Evolutionary conservation across 2,888 invertebrate species (phyloP).

Genomic region (Pherbina coryleti): DNA sequence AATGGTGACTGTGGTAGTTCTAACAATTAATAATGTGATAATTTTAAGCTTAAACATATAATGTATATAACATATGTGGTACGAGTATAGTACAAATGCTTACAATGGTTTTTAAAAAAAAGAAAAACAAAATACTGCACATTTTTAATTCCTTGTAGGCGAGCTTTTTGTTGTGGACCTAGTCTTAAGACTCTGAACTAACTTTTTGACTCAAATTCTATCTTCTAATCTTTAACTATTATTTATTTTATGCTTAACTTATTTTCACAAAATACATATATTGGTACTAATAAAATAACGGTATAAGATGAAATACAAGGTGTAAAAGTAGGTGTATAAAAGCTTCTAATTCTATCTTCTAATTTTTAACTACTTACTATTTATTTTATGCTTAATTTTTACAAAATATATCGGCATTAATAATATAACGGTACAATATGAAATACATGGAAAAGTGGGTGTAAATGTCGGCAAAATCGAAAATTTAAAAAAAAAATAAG

Average conservation of each 20-base stretch:
- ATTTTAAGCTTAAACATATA: neutral
- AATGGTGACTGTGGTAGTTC: constrained; percentile 53
- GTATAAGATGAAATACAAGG: no score
- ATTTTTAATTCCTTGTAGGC: neutral
- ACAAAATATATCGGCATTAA: no score
- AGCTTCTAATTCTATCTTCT: constrained; percentile 60
- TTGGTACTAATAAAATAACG: no score
- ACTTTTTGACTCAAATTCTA: constrained; percentile 62
- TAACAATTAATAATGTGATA: no score
- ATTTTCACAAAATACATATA: no score
- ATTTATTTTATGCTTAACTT: no score
- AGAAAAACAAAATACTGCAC: neutral
- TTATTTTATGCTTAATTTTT: no score
- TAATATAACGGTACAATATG: constrained; percentile 40
- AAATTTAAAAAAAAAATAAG: no score
- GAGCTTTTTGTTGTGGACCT: neutral
- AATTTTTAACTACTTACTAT: neutral
- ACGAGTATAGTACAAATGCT: neutral
- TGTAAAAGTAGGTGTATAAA: no score
- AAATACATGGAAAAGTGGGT: constrained; percentile 29
- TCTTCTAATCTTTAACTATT: constrained; percentile 41
- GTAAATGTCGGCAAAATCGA: no score
- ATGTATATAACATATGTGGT: constrained; percentile 18
- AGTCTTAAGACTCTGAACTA: constrained; percentile 53
- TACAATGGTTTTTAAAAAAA: neutral